phyloP scores from a whole-genome alignment of 92 coral and sea anemone species.

The Zoanthus sociatus region DNA sequence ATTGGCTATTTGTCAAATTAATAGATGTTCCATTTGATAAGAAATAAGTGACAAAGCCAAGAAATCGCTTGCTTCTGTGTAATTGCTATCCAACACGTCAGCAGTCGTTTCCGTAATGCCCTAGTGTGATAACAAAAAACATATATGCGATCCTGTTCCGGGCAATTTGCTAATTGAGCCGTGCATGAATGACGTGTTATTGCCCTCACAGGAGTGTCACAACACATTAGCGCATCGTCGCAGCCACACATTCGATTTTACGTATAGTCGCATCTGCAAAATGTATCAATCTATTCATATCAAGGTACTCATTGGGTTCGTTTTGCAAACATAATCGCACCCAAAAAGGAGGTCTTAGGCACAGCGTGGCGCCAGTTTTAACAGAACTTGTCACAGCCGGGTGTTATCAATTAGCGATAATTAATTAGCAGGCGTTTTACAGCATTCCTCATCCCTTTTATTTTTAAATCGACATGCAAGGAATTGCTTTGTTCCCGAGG shows the following conservation, averaged over 20 bases:
- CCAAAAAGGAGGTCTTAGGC: slow-evolving; percentile 64
- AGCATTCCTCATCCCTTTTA: slow-evolving; percentile 76
- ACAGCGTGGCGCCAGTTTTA: slow-evolving; percentile 85
- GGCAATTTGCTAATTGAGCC: slow-evolving; percentile 70
- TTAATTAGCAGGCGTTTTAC: slow-evolving; percentile 98
- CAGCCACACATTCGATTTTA: slow-evolving; percentile 31
- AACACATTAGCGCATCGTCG: slow-evolving; percentile 16
- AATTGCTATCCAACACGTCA: slow-evolving; percentile 84
- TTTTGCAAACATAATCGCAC: slow-evolving; percentile 60
- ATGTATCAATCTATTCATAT: slow-evolving; percentile 26
- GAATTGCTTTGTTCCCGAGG: slow-evolving; percentile 86
- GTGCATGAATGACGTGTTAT: slow-evolving; percentile 52
- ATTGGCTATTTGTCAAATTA: slow-evolving; percentile 95
- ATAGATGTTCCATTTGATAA: slow-evolving; percentile 91
- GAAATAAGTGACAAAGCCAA: slow-evolving; percentile 86
- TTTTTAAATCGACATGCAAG: slow-evolving; percentile 83
- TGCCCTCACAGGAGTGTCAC: slow-evolving; percentile 34
- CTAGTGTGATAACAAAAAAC: slow-evolving; percentile 88
- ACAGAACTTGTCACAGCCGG: slow-evolving; percentile 81
- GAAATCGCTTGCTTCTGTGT: slow-evolving; percentile 73
- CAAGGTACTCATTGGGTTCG: slow-evolving; percentile 45
- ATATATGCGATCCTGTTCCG: slow-evolving; percentile 75
- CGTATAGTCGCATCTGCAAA: slow-evolving; percentile 41
- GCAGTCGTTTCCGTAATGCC: slow-evolving; percentile 81
- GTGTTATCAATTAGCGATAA: slow-evolving; percentile 99